Conservation (phyloP, 2,797 vertebrate species). For the Dryobates pubescens region DNA sequence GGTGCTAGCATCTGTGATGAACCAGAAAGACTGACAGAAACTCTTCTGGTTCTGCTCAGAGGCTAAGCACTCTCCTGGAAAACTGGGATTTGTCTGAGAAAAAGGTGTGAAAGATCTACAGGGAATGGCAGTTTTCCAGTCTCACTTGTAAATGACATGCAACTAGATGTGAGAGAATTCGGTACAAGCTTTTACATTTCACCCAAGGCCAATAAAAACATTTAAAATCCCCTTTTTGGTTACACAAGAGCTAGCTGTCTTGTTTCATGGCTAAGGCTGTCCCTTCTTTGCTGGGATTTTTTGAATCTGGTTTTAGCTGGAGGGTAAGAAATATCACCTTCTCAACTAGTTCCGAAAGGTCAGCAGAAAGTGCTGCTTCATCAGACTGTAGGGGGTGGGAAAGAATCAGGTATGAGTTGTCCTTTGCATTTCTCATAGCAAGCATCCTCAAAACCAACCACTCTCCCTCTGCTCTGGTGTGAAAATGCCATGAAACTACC, state of each 20-base stretch:
- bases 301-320: constrained; percentile 25
- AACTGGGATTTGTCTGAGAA: background rate
- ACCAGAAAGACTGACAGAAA: background rate
- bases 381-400: background rate
- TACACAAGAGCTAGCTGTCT: background rate
- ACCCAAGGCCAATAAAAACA: background rate
- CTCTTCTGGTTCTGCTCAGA: background rate
- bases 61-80: background rate
- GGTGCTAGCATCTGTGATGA: background rate
- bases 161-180: constrained; percentile 11
- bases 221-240: constrained; percentile 16
- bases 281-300: background rate
- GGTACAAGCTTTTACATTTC: background rate
- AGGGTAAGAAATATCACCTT: constrained; percentile 23
- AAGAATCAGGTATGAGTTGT: background rate
- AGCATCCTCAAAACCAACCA: background rate
- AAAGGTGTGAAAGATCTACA: background rate
- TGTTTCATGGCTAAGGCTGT: background rate
- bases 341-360: constrained; percentile 21
- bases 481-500: background rate
- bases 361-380: background rate
- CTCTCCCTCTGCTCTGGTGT: background rate
- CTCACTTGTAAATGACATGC: background rate
- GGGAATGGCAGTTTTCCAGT: constrained; percentile 11
- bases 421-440: background rate